A percentile compares a stretch with the other conserved stretches of the same genome.
Evolutionary conservation across 2,113 vertebrate species (phyloP).

Genomic region (Brevimyrus niger): DNA sequence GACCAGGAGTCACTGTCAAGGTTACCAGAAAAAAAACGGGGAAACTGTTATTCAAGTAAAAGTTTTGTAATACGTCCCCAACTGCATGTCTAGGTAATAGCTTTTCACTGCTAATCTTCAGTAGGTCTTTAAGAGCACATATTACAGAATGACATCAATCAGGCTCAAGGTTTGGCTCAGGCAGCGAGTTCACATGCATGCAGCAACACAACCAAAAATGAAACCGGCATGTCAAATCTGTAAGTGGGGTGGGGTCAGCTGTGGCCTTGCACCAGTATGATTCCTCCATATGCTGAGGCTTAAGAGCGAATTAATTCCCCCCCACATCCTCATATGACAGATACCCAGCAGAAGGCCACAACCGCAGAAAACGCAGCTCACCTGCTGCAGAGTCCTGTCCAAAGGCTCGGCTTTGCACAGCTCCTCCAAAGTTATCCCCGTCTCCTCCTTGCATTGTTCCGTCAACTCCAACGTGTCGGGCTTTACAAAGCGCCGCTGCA

Average conservation of each 20-base stretch:
- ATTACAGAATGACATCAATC: not conserved
- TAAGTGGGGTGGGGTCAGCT: not conserved
- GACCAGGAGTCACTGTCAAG: not conserved
- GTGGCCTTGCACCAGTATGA: not conserved
- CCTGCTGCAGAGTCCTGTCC: conserved; percentile 84
- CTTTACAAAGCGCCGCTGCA: conserved; percentile 82
- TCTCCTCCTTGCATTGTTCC: conserved; percentile 78
- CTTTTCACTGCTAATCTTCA: not conserved
- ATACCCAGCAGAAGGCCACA: not conserved
- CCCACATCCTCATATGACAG: not conserved
- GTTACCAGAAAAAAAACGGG: not conserved
- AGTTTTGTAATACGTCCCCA: not conserved
- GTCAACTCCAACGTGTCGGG: conserved; percentile 81
- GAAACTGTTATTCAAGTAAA: not conserved
- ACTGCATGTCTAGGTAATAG: not conserved
- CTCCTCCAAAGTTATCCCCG: conserved; percentile 72
- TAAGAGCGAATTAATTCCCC: not conserved
- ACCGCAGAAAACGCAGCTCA: conserved; percentile 49
- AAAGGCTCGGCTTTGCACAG: conserved; percentile 76
- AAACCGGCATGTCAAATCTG: not conserved
- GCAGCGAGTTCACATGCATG: not conserved
- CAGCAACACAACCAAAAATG: not conserved
- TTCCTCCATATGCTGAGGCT: not conserved
- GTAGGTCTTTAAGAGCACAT: not conserved
- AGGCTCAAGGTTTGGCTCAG: not conserved